phyloP scores from a whole-genome alignment of 2,113 vertebrate genomes.

The Mus pahari region DNA sequence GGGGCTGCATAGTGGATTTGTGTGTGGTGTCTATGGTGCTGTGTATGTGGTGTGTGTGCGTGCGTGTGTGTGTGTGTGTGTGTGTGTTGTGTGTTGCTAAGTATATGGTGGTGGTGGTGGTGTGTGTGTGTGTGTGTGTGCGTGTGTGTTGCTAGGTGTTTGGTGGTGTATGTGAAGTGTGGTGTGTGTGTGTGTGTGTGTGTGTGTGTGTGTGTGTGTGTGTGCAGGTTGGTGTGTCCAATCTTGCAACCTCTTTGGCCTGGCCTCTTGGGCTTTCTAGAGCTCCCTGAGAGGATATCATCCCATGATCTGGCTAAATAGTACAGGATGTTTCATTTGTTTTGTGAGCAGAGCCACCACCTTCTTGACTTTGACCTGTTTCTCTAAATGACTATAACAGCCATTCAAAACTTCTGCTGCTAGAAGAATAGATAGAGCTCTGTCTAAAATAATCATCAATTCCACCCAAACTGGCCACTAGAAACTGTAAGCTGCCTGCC shows the following conservation, averaged over 20 bases:
- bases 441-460: conserved; percentile 51
- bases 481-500: conserved; percentile 35
- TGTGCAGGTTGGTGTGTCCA: not conserved
- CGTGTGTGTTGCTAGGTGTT: not conserved
- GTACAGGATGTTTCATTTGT: too few relatives aligned
- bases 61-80: not conserved
- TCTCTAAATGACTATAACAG: conserved; percentile 24
- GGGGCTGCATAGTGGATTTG: too few relatives aligned
- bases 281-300: not conserved
- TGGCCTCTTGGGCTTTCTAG: not conserved
- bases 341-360: not conserved
- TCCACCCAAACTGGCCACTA: conserved; percentile 54
- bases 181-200: too few relatives aligned
- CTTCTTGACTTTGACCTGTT: conserved; percentile 1
- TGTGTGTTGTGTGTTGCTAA: not conserved
- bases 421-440: not conserved
- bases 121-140: too few relatives aligned
- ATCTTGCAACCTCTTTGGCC: not conserved
- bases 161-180: not conserved
- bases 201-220: too few relatives aligned
- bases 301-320: not conserved
- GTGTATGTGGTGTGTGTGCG: not conserved
- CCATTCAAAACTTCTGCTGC: conserved; percentile 38
- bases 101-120: not conserved
- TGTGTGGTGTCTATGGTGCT: not conserved